Evolutionary conservation across 2,888 invertebrate species (phyloP), one percentile per base, ranked within the genome.

Genomic region (Beris chalybata): DNA sequence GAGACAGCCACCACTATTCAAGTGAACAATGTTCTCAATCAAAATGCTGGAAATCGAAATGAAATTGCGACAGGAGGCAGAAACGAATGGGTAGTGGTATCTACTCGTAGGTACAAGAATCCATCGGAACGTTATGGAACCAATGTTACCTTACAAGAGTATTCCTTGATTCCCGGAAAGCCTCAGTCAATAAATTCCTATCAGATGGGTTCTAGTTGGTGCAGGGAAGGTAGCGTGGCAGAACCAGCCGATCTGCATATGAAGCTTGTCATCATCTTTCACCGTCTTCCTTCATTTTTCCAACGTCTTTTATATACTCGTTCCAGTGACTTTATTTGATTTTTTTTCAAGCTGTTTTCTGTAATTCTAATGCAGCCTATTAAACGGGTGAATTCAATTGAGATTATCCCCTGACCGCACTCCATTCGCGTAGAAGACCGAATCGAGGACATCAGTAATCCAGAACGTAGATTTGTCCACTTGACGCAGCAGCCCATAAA

Each of bases 161-260:
- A 52, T 52, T 61, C 38, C 29, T 61, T 43, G 31, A 29, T 47
- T 61, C 52, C 61, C 15, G 43, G 55, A 56, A 56, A 56, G 50
- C n/a, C 38, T 22, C 13, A 61, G 61, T 50, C 61, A 61, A 61
- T 61, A 61, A 61, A 52, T 52, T 50, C 61, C 15, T 61, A 61
- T 61, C 61, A 12, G 61, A 61, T 61, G 38, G 61, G 32, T 61
- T 50, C 52, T 61, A 38, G 61, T 22, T 13, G 43, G 43, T n/a
- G 32, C 29, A 48, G 12, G 29, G 52, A 22, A 31, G 12, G 11
- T 15, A 38, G 38, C 50, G 7, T 43, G 43, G 38, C 12, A 32
- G n/a, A 47, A 13, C 12, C 32, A 9, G 13, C 12, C 15, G 50
- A 50, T 61, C 50, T 61, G 52, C 61, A 61, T 61, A 13, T 43